These are phyloP conservation scores for Penaeus japonicus DNA, from an alignment of 1,140 invertebrate species.

Conservation along the genomic window DNA sequence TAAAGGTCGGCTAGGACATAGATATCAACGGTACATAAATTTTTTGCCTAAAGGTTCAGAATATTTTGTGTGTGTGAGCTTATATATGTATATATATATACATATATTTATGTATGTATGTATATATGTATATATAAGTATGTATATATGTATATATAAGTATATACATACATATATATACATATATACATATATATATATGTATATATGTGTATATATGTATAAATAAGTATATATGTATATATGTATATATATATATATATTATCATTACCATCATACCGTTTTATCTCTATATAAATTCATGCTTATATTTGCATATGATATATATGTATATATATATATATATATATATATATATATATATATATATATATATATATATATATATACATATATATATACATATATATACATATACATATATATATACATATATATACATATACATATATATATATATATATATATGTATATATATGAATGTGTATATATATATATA, in stretches of 20 bases:
- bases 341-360: background rate
- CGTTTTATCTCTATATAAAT: background rate
- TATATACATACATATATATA: no score
- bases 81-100: no score
- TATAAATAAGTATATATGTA: background rate
- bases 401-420: constrained; percentile 32
- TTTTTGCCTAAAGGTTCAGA: no score
- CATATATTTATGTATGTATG: no score
- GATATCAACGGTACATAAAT: no score
- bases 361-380: background rate
- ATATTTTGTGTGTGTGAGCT: no score
- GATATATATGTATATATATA: background rate
- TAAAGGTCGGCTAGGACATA: no score
- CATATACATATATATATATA: constrained; percentile 21
- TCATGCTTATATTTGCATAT: background rate
- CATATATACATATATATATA: background rate
- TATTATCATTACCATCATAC: background rate
- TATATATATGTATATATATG: background rate
- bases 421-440: constrained; percentile 22
- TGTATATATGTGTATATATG: background rate
- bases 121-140: no score
- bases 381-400: constrained; percentile 4
- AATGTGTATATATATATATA: background rate
- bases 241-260: constrained; percentile 3
- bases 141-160: no score